phyloP scores from a whole-genome alignment of 2,113 vertebrate genomes.

The Pseudorhombus dupliciocellatus region DNA sequence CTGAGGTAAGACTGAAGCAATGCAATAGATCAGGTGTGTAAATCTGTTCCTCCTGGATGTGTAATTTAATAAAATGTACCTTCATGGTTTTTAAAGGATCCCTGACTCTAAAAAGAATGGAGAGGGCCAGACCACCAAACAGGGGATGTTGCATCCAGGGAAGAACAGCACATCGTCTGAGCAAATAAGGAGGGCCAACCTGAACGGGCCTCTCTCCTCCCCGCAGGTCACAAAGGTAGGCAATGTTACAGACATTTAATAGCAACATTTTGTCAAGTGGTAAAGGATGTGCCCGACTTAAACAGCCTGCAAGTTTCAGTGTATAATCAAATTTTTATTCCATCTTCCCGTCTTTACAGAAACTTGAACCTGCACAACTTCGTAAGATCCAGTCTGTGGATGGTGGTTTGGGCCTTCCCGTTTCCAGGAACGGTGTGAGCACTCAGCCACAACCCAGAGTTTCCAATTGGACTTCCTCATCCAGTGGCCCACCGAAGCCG shows the following conservation, averaged over 20 bases:
- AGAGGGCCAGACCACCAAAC: conserved; percentile 73
- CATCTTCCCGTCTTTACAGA: conserved; percentile 54
- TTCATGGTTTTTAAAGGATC: conserved; percentile 79
- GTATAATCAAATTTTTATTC: background rate
- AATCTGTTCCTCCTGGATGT: background rate
- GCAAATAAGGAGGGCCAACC: conserved; percentile 76
- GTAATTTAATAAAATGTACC: conserved; percentile 22
- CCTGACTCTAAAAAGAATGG: conserved; percentile 84
- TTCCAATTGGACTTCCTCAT: conserved; percentile 68
- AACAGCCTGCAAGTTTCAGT: background rate
- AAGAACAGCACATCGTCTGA: conserved; percentile 58
- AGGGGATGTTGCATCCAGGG: conserved; percentile 62
- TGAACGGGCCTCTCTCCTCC: conserved; percentile 78
- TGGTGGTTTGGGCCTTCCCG: conserved; percentile 85
- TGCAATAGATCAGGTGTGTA: conserved; percentile 9
- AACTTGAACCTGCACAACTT: conserved; percentile 76
- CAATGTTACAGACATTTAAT: background rate
- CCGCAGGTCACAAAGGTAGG: conserved; percentile 81
- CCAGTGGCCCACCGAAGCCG: conserved; percentile 66
- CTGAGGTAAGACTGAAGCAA: conserved; percentile 81
- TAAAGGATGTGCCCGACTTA: background rate
- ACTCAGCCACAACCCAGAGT: conserved; percentile 73
- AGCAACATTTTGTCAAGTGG: too few species aligned
- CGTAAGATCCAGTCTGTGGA: conserved; percentile 81
- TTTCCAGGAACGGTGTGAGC: conserved; percentile 66